phyloP scores from a whole-genome alignment of 1,140 invertebrate species.

The Cecropterus lyciades region DNA sequence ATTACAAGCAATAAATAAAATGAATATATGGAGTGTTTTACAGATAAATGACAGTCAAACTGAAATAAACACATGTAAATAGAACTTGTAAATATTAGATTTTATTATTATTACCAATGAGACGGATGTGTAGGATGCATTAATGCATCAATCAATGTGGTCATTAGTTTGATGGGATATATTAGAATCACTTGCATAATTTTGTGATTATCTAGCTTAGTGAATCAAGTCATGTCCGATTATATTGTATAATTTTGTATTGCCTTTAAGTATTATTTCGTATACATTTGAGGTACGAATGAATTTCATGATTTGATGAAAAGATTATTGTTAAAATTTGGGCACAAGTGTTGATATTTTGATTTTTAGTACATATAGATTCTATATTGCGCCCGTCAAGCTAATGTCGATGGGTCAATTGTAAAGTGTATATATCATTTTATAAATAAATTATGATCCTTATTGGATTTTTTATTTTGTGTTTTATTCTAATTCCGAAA shows the following conservation, averaged over 20 bases:
- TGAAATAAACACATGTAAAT: slow-evolving; percentile 58
- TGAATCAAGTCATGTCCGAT: slow-evolving; percentile 16
- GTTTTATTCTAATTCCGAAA: slow-evolving; percentile 54
- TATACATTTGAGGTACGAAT: slow-evolving; percentile 19
- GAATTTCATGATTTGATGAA: slow-evolving; percentile 13
- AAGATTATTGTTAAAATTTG: slow-evolving; percentile 12
- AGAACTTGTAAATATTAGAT: slow-evolving; percentile 69
- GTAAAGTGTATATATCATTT: slow-evolving; percentile 82
- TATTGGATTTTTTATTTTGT: slow-evolving; percentile 73
- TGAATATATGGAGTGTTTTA: slow-evolving; percentile 45
- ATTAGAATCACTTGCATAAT: slow-evolving; percentile 41
- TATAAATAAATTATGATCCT: slow-evolving; percentile 82
- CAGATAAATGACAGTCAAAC: slow-evolving; percentile 55
- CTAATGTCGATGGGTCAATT: slow-evolving; percentile 73
- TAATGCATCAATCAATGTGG: slow-evolving; percentile 51
- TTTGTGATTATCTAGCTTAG: slow-evolving; percentile 38
- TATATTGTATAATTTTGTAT: slow-evolving; percentile 15
- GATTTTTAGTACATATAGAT: slow-evolving; percentile 31
- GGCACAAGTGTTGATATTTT: slow-evolving; percentile 33
- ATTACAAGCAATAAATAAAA: slow-evolving; percentile 48
- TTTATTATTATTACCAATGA: slow-evolving; percentile 72
- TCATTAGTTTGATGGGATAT: slow-evolving; percentile 56
- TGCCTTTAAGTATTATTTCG: slow-evolving; percentile 2
- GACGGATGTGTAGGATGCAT: slow-evolving; percentile 59
- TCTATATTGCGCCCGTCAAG: slow-evolving; percentile 52